Evolutionary conservation across 2,797 vertebrate species (phyloP), one percentile per base, ranked within the genome.

Genomic region (Lerista edwardsae): DNA sequence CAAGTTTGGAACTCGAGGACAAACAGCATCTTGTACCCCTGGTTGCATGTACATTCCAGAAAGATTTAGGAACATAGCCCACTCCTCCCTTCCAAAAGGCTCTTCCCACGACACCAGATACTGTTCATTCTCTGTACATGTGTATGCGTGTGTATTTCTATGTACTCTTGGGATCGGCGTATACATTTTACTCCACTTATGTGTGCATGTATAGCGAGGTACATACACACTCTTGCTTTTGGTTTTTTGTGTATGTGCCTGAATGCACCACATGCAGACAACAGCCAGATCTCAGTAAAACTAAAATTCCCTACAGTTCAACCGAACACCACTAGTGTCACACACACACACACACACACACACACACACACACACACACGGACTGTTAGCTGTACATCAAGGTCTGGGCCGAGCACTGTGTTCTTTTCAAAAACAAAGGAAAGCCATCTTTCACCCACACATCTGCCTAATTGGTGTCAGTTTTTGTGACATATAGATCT

Each of bases 401-500:
- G 61, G 36, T 39, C 61, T 80, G 76, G 44, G 3, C 75, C 36
- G 8, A 76, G 62, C 82, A 25, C 82, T 74, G 68, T 79, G 71
- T 29, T 62, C 67, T 74, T 23, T 59, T 79, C 82, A 75, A 62
- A 69, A 31, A 86, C 71, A 69, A 31, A 86, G 72, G 36, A 79
- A 78, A 88, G 85, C 93, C 96, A 94, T 93, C 90, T 17, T 82
- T 67, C 67, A 36, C 74, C n/a, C 19, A 10, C 89, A 92, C 91
- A 90, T 91, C 92, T 87, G 90, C 88, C 92, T 89, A 85, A 83
- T 25, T 86, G 62, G 75, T 77, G 77, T 82, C 41, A 82, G 61
- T 39, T 87, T 2, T 1, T 14, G 75, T 84, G 36, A 75, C 88
- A 36, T 47, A 74, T 91, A 61, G 71, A 82, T 90, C n/a, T n/a